Evolutionary conservation across 30 jellyfish, hydroid and myxozoan genomes (phyloP).

Genomic region (Chironex yamaguchii): DNA sequence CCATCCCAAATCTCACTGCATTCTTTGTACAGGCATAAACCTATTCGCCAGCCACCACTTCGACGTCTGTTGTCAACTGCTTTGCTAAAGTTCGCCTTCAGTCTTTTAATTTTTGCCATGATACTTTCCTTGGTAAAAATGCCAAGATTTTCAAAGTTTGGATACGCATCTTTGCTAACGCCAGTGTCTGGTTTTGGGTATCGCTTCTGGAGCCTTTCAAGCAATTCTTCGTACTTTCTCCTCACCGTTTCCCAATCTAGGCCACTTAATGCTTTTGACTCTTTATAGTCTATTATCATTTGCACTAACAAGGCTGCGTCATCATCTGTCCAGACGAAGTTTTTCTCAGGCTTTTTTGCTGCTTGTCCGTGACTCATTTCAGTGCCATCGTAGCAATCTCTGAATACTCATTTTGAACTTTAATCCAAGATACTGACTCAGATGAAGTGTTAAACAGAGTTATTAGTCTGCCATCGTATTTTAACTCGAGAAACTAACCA

Average conservation of each 20-base stretch:
- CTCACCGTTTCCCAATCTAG: constrained; percentile 46
- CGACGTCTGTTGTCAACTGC: constrained; percentile 24
- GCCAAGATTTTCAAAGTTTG: constrained; percentile 1
- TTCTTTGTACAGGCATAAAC: neutral
- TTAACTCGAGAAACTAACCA: too few relatives aligned
- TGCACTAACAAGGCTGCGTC: constrained; percentile 1
- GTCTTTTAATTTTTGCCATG: constrained; percentile 2
- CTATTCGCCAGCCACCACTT: constrained; percentile 31
- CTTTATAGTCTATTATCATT: neutral
- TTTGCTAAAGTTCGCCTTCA: constrained; percentile 11
- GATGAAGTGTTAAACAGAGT: too few relatives aligned
- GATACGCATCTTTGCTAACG: constrained; percentile 22
- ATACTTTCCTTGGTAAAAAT: constrained; percentile 15
- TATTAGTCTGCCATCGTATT: too few relatives aligned
- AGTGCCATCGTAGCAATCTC: too few relatives aligned
- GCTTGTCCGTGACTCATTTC: neutral
- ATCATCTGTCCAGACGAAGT: constrained; percentile 44
- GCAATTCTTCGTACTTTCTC: constrained; percentile 22
- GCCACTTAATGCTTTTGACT: neutral
- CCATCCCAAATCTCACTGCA: constrained; percentile 28
- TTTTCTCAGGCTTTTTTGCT: neutral
- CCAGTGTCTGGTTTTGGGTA: constrained; percentile 30
- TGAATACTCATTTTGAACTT: too few relatives aligned
- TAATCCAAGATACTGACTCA: too few relatives aligned
- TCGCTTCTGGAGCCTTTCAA: constrained; percentile 3